Conservation (phyloP, 2,113 vertebrate genomes). For the Elephantulus edwardii region DNA sequence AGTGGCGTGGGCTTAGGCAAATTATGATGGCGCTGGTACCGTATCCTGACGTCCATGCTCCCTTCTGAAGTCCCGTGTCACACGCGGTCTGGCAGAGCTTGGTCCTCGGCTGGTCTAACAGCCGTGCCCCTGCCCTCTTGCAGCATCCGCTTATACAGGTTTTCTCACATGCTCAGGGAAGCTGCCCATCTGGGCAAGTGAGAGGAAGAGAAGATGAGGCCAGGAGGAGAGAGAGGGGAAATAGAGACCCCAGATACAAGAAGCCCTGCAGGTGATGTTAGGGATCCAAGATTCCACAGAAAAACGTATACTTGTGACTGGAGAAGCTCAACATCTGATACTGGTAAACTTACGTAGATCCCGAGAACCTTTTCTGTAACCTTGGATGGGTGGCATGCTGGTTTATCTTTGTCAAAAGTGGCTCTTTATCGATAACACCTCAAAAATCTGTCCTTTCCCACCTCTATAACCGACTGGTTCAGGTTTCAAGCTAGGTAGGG, state of each 20-base stretch:
- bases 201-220: neutral
- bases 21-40: too few species aligned
- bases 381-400: neutral
- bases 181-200: neutral
- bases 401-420: neutral
- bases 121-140: neutral
- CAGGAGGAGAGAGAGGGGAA: neutral
- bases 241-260: neutral
- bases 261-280: neutral
- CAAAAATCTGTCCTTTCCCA: constrained; percentile 44
- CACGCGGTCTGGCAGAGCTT: neutral
- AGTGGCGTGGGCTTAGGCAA: neutral
- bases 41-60: neutral
- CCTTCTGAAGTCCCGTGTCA: neutral
- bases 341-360: neutral
- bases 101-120: neutral
- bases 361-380: neutral
- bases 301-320: neutral
- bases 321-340: neutral
- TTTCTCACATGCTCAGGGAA: neutral
- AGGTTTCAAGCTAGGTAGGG: constrained; percentile 40
- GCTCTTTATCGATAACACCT: constrained; percentile 29
- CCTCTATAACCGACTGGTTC: constrained; percentile 40
- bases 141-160: neutral
- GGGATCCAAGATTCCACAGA: neutral